A percentile compares a stretch with the other conserved stretches of the same genome.
These are phyloP conservation scores for Ligdia adustata DNA, from an alignment of 2,888 invertebrate genomes.

Conservation along the genomic window DNA sequence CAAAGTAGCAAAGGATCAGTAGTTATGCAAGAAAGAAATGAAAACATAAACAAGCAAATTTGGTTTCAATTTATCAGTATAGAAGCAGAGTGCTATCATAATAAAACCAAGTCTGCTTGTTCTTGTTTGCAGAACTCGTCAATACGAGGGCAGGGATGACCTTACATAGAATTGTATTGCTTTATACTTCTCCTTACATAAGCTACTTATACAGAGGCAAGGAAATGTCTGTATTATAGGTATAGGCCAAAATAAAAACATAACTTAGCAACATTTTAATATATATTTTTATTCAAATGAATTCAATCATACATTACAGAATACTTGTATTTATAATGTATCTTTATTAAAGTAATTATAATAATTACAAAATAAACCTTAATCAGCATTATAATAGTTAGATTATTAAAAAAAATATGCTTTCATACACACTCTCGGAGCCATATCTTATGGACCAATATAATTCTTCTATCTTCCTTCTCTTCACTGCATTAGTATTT, in stretches of 20 bases:
- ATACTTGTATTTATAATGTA: constrained; percentile 79
- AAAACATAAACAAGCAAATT: too few relatives aligned
- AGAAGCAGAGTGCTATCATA: too few relatives aligned
- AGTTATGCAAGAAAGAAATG: too few relatives aligned
- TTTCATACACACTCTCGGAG: constrained; percentile 66
- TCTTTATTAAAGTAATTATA: constrained; percentile 80
- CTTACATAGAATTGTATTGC: too few relatives aligned
- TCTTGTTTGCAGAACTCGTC: too few relatives aligned
- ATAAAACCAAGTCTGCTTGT: too few relatives aligned
- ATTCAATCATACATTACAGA: constrained; percentile 82
- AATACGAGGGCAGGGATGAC: too few relatives aligned
- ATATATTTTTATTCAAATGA: constrained; percentile 85
- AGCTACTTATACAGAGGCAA: too few relatives aligned
- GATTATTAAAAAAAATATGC: constrained; percentile 66
- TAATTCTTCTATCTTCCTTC: constrained; percentile 52
- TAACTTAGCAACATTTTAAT: constrained; percentile 83
- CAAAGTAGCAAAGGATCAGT: too few relatives aligned
- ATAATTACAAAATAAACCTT: constrained; percentile 82
- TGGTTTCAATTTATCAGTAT: too few relatives aligned
- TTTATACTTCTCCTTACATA: too few relatives aligned
- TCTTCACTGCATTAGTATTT: constrained; percentile 37
- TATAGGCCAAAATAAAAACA: constrained; percentile 63
- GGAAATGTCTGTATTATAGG: too few relatives aligned
- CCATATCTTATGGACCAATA: constrained; percentile 69
- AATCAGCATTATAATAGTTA: constrained; percentile 68